Evolutionary conservation across 2,888 invertebrate genomes (phyloP).

Genomic region (Phrixothrix hirtus): DNA sequence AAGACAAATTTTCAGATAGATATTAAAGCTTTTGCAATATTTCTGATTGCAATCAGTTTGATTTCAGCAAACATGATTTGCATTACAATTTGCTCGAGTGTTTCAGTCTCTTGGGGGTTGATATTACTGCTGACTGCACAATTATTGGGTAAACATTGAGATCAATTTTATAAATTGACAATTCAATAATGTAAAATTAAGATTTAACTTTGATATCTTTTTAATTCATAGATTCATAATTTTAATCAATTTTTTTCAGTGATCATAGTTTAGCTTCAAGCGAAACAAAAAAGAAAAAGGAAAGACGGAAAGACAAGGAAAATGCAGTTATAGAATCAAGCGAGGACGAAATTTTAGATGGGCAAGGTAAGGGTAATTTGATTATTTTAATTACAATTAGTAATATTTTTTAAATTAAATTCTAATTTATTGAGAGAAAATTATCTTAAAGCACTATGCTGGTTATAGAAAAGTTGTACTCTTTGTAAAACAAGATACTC

Average conservation of each 20-base stretch:
- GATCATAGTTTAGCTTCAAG: slow-evolving; percentile 52
- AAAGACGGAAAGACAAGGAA: slow-evolving; percentile 61
- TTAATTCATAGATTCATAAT: slow-evolving; percentile 1
- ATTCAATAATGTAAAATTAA: slow-evolving; percentile 27
- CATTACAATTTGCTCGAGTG: slow-evolving; percentile 52
- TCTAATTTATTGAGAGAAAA: no score
- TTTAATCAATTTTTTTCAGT: slow-evolving; percentile 48
- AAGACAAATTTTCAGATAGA: neutral
- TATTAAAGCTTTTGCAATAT: slow-evolving; percentile 28
- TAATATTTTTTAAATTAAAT: no score
- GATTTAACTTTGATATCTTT: slow-evolving; percentile 3
- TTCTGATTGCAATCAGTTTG: slow-evolving; percentile 40
- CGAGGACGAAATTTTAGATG: slow-evolving; percentile 60
- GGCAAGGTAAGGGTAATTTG: slow-evolving; percentile 66
- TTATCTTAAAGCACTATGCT: no score
- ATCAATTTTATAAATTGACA: slow-evolving; percentile 53
- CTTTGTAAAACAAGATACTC: no score
- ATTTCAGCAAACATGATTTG: slow-evolving; percentile 53
- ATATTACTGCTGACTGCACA: slow-evolving; percentile 55
- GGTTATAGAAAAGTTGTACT: no score
- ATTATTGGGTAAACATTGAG: slow-evolving; percentile 56
- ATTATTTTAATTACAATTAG: no score
- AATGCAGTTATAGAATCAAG: slow-evolving; percentile 61
- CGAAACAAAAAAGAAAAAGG: slow-evolving; percentile 65
- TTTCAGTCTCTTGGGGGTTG: slow-evolving; percentile 33